These are phyloP conservation scores for Apocrypta bakeri DNA, from an alignment of 1,140 invertebrate species.

Conservation along the genomic window DNA sequence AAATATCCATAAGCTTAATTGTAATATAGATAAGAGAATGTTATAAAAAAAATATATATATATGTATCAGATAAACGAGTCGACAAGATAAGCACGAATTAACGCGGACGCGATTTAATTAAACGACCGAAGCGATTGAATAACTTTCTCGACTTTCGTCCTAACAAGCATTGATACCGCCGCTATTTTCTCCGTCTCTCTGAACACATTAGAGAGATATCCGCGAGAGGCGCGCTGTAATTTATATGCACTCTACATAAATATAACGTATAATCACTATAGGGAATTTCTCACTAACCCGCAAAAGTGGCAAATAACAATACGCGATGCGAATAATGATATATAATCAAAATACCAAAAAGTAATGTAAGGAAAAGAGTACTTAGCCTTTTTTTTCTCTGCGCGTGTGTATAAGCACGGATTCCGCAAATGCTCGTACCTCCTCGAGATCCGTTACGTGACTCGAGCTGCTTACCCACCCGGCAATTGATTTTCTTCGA, in stretches of 20 bases:
- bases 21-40: constrained; percentile 24
- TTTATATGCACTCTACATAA: background rate
- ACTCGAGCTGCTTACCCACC: background rate
- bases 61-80: background rate
- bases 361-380: constrained; percentile 18
- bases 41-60: constrained; percentile 38
- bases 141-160: constrained; percentile 19
- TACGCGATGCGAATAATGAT: background rate
- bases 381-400: constrained; percentile 28
- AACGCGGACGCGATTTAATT: constrained; percentile 21
- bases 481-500: constrained; percentile 25
- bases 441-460: background rate
- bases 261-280: background rate
- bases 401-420: background rate
- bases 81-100: background rate
- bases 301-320: constrained; percentile 20
- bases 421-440: constrained; percentile 11
- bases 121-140: no score
- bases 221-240: constrained; percentile 3
- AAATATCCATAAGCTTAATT: constrained; percentile 49
- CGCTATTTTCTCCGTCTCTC: constrained; percentile 23
- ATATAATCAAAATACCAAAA: constrained; percentile 42
- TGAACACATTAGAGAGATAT: constrained; percentile 26
- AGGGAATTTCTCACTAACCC: constrained; percentile 26
- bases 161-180: background rate